Conservation (phyloP, 2,888 invertebrate species). For the Xestia ashworthii region DNA sequence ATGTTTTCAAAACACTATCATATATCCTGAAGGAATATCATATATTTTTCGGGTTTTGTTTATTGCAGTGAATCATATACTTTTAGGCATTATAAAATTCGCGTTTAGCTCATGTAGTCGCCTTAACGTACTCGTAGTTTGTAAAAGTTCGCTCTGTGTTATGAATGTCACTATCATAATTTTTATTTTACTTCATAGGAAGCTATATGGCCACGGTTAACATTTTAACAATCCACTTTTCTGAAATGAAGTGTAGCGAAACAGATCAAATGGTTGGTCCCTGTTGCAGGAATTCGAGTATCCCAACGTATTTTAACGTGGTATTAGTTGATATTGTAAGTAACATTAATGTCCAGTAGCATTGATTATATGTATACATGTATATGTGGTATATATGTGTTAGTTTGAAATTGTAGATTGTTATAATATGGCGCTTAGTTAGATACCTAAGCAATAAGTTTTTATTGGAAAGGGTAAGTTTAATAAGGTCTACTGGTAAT, state of each 20-base stretch:
- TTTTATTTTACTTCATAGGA: background rate
- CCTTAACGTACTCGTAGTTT: no score
- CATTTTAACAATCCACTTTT: constrained; percentile 1
- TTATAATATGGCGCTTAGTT: constrained; percentile 32
- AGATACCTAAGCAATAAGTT: background rate
- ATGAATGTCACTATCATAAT: background rate
- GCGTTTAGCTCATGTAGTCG: no score
- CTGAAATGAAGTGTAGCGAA: constrained; percentile 35
- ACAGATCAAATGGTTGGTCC: constrained; percentile 88
- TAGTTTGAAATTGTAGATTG: constrained; percentile 54
- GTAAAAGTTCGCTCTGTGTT: background rate
- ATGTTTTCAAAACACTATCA: no score
- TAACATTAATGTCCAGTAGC: constrained; percentile 68
- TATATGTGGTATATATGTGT: constrained; percentile 59
- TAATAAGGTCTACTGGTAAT: background rate
- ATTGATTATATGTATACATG: constrained; percentile 47
- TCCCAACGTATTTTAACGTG: constrained; percentile 88
- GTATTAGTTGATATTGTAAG: constrained; percentile 77
- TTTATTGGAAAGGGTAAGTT: constrained; percentile 10
- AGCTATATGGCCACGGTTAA: no score
- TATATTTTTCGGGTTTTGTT: no score
- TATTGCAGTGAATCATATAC: no score
- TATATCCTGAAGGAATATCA: no score
- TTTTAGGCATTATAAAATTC: no score
- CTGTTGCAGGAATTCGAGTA: constrained; percentile 86